Conservation (phyloP, 2,888 invertebrate species). For the Polydrusus tereticollis region DNA sequence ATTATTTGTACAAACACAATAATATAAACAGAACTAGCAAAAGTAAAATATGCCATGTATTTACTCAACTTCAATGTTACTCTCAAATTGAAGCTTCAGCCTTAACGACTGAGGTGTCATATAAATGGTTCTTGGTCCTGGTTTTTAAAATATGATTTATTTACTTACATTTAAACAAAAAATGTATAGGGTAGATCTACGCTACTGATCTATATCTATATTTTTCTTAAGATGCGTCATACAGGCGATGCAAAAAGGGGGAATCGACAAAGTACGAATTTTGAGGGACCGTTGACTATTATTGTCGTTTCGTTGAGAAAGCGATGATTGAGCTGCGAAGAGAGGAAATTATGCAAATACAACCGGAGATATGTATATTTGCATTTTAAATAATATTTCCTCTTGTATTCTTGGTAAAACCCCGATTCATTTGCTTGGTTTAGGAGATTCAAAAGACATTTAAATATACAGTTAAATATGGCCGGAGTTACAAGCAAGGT, state of each 20-base stretch:
- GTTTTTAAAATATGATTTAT: too few relatives aligned
- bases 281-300: constrained; percentile 19
- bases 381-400: neutral
- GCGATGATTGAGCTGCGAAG: neutral
- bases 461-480: neutral
- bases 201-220: neutral
- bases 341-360: constrained; percentile 53
- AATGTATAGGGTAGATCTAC: neutral
- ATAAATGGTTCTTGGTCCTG: too few relatives aligned
- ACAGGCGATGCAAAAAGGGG: constrained; percentile 29
- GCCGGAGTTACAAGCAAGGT: neutral
- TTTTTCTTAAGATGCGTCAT: constrained; percentile 31
- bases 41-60: too few relatives aligned
- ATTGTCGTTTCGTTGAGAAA: constrained; percentile 6
- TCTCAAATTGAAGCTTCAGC: too few relatives aligned
- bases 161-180: too few relatives aligned
- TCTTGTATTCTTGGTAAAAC: neutral
- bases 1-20: too few relatives aligned
- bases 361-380: constrained; percentile 36
- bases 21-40: too few relatives aligned
- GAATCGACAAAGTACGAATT: constrained; percentile 15
- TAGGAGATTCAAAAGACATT: neutral
- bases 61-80: too few relatives aligned
- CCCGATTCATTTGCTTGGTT: constrained; percentile 4
- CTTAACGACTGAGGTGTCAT: too few relatives aligned